These are phyloP conservation scores for Nesoenas mayeri DNA, from an alignment of 2,113 vertebrate species.

Conservation along the genomic window DNA sequence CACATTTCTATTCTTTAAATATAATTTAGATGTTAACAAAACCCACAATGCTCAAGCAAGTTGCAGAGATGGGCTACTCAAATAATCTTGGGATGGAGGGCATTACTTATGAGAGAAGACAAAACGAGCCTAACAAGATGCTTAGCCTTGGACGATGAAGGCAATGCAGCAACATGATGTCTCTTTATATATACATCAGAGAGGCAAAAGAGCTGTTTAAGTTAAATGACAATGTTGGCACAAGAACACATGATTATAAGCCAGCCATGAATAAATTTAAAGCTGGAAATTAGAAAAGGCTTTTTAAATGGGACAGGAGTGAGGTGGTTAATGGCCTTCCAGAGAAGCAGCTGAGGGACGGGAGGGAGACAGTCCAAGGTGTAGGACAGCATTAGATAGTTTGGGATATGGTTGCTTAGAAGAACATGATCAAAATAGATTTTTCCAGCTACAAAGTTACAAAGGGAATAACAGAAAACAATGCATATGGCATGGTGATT, in stretches of 20 bases:
- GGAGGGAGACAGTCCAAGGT: neutral
- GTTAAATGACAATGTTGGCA: slow-evolving; percentile 8
- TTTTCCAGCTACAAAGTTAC: neutral
- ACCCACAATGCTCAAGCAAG: neutral
- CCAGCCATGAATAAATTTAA: neutral
- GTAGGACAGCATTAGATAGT: neutral
- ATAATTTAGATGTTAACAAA: neutral
- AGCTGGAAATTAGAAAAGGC: slow-evolving; percentile 6
- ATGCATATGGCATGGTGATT: neutral
- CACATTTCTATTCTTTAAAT: neutral
- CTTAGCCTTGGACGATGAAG: neutral
- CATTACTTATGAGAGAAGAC: neutral
- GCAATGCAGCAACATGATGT: neutral
- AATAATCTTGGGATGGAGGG: neutral
- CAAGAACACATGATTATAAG: neutral
- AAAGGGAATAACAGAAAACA: neutral
- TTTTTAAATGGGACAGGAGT: neutral
- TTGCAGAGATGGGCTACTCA: neutral
- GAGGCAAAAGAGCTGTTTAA: neutral
- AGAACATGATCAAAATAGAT: neutral
- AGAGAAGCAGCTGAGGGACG: neutral
- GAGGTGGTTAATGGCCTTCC: neutral
- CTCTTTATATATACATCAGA: neutral
- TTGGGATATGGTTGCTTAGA: neutral
- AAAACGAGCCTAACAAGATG: neutral